phyloP scores from a whole-genome alignment of 2,888 invertebrate genomes.

The Thymelicus acteon region DNA sequence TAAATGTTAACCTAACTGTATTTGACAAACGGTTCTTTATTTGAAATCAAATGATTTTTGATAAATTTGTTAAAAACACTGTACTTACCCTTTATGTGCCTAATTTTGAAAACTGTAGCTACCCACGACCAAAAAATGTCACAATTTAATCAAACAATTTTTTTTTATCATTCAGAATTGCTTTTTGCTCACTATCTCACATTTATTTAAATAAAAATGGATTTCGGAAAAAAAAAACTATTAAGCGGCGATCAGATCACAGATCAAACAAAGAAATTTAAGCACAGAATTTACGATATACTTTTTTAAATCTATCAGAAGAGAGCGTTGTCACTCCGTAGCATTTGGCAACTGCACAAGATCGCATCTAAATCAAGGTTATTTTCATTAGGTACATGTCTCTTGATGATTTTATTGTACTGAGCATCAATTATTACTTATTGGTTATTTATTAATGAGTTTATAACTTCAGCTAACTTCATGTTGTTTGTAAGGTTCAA shows the following conservation, averaged over 20 bases:
- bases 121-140: constrained; percentile 8
- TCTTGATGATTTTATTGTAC: constrained; percentile 32
- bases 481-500: neutral
- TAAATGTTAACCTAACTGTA: too few relatives aligned
- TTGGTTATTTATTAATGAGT: constrained; percentile 22
- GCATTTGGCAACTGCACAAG: constrained; percentile 63
- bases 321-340: constrained; percentile 48
- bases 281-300: constrained; percentile 19
- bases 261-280: constrained; percentile 20
- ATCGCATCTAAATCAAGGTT: constrained; percentile 64
- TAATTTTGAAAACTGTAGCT: constrained; percentile 63
- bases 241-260: neutral
- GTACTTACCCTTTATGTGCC: constrained; percentile 68
- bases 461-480: constrained; percentile 1
- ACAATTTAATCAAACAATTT: neutral
- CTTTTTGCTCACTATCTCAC: neutral
- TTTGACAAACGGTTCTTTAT: too few relatives aligned
- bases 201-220: constrained; percentile 7
- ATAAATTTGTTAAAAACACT: too few relatives aligned
- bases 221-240: neutral
- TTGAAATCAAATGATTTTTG: too few relatives aligned
- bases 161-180: neutral
- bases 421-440: constrained; percentile 22
- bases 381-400: constrained; percentile 60
- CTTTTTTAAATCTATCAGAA: constrained; percentile 41